Percentiles rank a stretch among this genome's conserved stretches.
These are phyloP conservation scores for Musca vetustissima DNA, from an alignment of 1,140 invertebrate genomes.

Conservation along the genomic window DNA sequence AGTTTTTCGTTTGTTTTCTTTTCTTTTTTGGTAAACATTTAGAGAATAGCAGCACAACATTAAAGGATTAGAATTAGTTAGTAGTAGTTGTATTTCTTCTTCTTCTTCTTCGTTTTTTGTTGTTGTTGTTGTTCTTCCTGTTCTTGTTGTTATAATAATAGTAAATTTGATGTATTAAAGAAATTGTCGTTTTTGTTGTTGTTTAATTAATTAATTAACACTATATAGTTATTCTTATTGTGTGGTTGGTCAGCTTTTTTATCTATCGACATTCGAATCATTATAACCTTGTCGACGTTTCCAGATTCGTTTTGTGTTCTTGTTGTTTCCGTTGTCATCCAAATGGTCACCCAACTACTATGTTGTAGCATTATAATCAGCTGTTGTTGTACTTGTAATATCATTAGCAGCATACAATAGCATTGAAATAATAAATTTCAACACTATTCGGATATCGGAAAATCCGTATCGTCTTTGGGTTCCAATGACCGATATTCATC, in stretches of 20 bases:
- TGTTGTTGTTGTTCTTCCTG: not conserved
- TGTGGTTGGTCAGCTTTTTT: no score
- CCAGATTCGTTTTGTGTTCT: no score
- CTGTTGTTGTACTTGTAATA: not conserved
- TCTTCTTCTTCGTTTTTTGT: no score
- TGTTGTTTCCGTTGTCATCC: no score
- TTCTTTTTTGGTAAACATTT: no score
- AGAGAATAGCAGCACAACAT: slow-evolving; percentile 14
- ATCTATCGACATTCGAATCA: no score
- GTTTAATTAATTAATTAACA: no score
- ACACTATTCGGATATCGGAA: slow-evolving; percentile 49
- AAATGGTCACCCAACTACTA: no score
- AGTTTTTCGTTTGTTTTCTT: no score
- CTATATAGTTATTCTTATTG: no score
- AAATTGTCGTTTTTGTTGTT: no score
- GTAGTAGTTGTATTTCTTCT: not conserved
- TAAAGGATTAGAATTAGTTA: not conserved
- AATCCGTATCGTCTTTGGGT: slow-evolving; percentile 46
- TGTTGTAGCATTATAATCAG: not conserved
- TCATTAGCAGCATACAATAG: not conserved
- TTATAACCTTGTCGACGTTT: no score
- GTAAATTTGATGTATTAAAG: not conserved
- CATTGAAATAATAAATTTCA: slow-evolving; percentile 9
- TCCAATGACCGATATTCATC: slow-evolving; percentile 55
- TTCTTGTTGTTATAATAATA: not conserved